These are phyloP conservation scores for Hipparchia sbordonii DNA, from an alignment of 2,888 invertebrate genomes.

Conservation along the genomic window DNA sequence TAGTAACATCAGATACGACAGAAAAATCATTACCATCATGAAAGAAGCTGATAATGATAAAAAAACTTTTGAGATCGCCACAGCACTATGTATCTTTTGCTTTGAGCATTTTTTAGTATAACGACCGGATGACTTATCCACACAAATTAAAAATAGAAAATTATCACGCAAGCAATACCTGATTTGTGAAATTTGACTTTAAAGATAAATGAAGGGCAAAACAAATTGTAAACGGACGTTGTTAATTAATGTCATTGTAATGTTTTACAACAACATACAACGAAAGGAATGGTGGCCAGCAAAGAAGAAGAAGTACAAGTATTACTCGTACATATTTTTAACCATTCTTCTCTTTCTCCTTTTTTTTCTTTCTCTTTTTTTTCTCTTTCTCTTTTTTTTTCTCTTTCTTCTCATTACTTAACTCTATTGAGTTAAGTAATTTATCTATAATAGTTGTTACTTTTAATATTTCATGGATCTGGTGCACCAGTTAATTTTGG, in stretches of 20 bases:
- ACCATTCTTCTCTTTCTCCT: no score
- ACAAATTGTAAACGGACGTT: conserved; percentile 4
- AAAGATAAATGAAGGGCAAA: conserved; percentile 9
- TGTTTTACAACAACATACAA: no score
- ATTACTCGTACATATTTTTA: no score
- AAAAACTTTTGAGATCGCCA: neutral
- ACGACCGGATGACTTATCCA: neutral
- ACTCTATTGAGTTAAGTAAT: no score
- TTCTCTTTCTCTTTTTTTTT: no score
- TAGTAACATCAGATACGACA: neutral
- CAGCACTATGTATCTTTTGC: neutral
- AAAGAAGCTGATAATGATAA: no score
- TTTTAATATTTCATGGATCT: no score
- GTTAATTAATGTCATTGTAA: neutral
- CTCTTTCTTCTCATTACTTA: no score
- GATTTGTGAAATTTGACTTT: neutral
- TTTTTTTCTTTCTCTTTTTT: no score
- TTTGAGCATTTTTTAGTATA: neutral
- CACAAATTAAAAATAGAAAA: neutral
- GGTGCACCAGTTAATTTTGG: neutral
- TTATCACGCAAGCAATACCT: neutral
- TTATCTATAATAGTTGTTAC: neutral
- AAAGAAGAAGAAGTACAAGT: no score
- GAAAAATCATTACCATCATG: neutral
- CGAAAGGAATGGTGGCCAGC: no score